Percentiles rank a stretch among this genome's conserved stretches.
phyloP scores from a whole-genome alignment of 2,113 vertebrate species.

The Condylura cristata region DNA sequence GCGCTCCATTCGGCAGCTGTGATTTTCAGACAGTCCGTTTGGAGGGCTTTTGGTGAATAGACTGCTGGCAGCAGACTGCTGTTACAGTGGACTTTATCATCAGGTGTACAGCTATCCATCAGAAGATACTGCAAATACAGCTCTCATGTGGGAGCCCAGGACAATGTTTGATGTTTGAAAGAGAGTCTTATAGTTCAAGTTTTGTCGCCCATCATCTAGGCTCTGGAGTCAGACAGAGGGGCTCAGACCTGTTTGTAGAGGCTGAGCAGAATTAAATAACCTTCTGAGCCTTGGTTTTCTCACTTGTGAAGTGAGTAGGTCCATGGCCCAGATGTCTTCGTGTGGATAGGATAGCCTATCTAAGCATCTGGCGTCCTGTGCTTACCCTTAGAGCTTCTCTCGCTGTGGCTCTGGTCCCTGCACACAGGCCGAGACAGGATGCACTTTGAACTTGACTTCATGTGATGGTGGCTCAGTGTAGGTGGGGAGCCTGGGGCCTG shows the following conservation, averaged over 20 bases:
- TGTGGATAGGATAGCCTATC: not conserved
- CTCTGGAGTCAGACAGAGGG: not conserved
- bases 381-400: accelerated
- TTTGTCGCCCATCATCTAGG: not conserved
- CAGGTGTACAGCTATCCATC: accelerated
- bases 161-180: not conserved
- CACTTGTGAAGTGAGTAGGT: not conserved
- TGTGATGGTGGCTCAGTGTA: accelerated
- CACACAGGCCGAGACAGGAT: not conserved
- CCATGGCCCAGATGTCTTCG: too few species aligned
- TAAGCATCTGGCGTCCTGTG: too few species aligned
- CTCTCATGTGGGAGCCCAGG: accelerated
- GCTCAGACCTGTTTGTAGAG: not conserved
- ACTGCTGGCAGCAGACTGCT: too few species aligned
- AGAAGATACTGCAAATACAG: not conserved
- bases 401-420: not conserved
- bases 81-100: not conserved
- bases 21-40: not conserved
- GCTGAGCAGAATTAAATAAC: not conserved
- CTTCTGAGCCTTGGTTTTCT: too few species aligned
- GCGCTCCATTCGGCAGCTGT: accelerated
- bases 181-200: not conserved
- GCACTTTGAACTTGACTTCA: accelerated
- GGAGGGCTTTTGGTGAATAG: too few species aligned
- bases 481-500: not conserved